Evolutionary conservation across 2,888 invertebrate genomes (phyloP).

Genomic region (Scaptomyza polygonia): DNA sequence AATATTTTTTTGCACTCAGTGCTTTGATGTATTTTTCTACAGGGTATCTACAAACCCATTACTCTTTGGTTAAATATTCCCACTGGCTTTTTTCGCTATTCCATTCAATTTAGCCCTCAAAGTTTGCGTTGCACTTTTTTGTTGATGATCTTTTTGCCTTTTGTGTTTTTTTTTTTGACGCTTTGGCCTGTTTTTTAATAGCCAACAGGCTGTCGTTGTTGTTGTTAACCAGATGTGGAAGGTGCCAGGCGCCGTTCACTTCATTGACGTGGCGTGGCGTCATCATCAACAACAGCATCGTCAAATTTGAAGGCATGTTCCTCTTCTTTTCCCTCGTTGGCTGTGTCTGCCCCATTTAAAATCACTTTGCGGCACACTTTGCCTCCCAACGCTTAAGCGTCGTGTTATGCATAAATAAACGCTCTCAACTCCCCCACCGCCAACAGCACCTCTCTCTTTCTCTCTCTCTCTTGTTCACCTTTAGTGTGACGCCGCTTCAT

Average conservation of each 20-base stretch:
- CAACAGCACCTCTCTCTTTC: background rate
- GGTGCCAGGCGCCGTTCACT: constrained; percentile 28
- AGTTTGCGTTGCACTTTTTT: constrained; percentile 22
- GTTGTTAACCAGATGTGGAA: constrained; percentile 11
- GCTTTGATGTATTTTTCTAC: background rate
- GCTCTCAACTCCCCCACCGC: constrained; percentile 16
- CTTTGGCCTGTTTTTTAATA: constrained; percentile 38
- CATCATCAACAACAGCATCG: constrained; percentile 53
- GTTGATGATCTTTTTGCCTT: background rate
- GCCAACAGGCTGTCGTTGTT: constrained; percentile 39
- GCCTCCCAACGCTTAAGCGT: constrained; percentile 38
- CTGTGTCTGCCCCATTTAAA: constrained; percentile 71
- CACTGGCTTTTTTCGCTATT: constrained; percentile 3
- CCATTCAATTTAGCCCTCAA: constrained; percentile 28
- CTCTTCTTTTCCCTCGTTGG: constrained; percentile 20
- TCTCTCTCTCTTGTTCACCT: background rate
- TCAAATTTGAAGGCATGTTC: constrained; percentile 64
- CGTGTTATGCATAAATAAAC: constrained; percentile 83
- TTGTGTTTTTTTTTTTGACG: background rate
- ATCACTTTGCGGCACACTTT: constrained; percentile 75
- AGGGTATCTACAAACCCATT: background rate
- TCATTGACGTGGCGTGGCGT: constrained; percentile 14
- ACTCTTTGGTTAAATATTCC: background rate
- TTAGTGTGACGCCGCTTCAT: constrained; percentile 12
- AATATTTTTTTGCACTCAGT: no score